A percentile compares a stretch with the other conserved stretches of the same genome.
Evolutionary conservation across 35 echinoderm and acorn worm genomes (phyloP).

Genomic region (Holothuria glaberrima): DNA sequence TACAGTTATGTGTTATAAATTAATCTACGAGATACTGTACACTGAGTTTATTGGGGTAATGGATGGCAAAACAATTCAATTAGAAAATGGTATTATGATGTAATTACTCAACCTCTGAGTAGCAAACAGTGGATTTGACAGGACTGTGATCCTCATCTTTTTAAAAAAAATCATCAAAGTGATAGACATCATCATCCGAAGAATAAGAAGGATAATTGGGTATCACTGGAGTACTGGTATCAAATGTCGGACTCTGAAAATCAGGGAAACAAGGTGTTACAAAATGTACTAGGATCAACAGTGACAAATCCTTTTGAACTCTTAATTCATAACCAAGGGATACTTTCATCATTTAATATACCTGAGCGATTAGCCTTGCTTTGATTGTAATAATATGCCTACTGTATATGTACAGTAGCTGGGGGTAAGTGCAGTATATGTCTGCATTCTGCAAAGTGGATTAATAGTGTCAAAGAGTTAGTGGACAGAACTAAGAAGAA

Average conservation of each 20-base stretch:
- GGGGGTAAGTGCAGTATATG: not conserved
- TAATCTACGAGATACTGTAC: not conserved
- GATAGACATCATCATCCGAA: not conserved
- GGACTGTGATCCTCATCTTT: not conserved
- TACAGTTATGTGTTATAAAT: not conserved
- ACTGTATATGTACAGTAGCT: not conserved
- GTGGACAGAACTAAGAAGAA: not conserved
- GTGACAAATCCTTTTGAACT: not conserved
- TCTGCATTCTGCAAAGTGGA: not conserved
- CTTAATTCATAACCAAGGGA: not conserved
- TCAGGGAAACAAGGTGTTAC: not conserved
- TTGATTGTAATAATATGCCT: not conserved
- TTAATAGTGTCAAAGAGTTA: not conserved
- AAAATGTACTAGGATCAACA: slow-evolving; percentile 1
- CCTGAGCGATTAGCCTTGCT: not conserved
- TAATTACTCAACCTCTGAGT: slow-evolving; percentile 1
- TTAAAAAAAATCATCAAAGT: slow-evolving; percentile 9
- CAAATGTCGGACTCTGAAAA: slow-evolving; percentile 4
- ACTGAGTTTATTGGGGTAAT: not conserved
- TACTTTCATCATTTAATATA: not conserved
- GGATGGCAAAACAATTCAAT: not conserved
- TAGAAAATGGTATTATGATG: not conserved
- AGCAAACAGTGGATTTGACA: not conserved
- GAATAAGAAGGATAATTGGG: not conserved
- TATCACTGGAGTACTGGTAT: slow-evolving; percentile 2